Evolutionary conservation across 2,797 vertebrate species (phyloP), one percentile per base, ranked within the genome.

Genomic region (Scleropages formosus): DNA sequence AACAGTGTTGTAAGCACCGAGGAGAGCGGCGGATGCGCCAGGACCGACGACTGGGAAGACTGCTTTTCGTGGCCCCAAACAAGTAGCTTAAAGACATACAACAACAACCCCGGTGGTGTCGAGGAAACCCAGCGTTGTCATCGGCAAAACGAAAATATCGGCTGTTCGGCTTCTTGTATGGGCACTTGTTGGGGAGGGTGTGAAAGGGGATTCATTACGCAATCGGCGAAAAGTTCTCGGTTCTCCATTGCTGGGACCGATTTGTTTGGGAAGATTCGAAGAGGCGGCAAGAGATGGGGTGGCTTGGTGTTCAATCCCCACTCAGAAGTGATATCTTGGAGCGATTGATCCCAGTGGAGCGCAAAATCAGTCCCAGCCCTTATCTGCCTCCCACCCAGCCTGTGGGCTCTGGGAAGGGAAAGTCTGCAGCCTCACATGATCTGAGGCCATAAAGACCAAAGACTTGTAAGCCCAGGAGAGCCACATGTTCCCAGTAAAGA

Each of bases 321-420:
- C 75, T 65, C 63, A 75, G 8, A 56, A 66, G 62, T 15, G 62
- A 44, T 75, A 75, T 75, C 73, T 75, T 73, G 73, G 63, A 75
- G 73, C 51, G 51, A 59, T 75, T 78, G 72, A 78, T 78, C 64
- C 71, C 76, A 51, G 76, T 56, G 72, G 69, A 78, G 76, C 76
- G 60, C 76, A 78, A 78, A 78, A 78, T 78, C 76, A 78, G 72
- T 74, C 64, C 76, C 76, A 74, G 72, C 73, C 64, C 76, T 74
- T 78, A 78, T 74, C 76, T 68, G 72, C 66, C 72, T 78, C 76
- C 72, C 72, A 74, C 76, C 72, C 72, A 78, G 76, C 49, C 72
- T 67, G 76, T 27, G 26, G 73, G 72, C 76, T 61, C 64, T 26
- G 65, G n/a, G 65, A 73, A 60, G 71, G 76, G 72, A 67, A 62